These are phyloP conservation scores for Cryptotermes secundus DNA, from an alignment of 1,140 invertebrate species.

Conservation along the genomic window DNA sequence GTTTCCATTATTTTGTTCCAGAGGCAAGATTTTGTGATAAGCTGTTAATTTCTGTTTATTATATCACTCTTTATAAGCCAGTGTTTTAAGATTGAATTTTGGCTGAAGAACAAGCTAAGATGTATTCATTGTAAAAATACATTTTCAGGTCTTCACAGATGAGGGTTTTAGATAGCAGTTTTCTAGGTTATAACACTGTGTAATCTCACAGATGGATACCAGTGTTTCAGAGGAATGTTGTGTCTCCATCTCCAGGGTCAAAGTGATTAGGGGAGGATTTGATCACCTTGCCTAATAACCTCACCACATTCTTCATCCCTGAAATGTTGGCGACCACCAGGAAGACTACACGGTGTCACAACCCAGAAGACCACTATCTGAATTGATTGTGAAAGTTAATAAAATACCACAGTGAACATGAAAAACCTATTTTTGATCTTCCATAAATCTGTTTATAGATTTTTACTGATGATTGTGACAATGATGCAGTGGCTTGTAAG, in stretches of 20 bases:
- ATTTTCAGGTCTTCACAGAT: neutral
- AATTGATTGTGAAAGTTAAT: neutral
- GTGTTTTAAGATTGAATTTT: neutral
- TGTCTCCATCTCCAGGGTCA: no score
- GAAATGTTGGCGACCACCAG: no score
- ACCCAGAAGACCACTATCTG: no score
- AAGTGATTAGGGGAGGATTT: no score
- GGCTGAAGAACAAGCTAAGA: neutral
- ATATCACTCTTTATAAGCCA: neutral
- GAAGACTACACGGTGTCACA: no score
- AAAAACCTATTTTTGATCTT: neutral
- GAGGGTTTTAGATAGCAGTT: no score
- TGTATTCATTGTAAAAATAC: neutral
- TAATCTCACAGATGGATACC: no score
- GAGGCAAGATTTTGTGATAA: neutral
- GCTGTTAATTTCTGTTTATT: neutral
- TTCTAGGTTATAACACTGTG: no score
- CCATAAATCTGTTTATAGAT: neutral
- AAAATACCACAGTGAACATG: neutral
- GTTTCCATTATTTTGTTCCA: slow-evolving; percentile 7
- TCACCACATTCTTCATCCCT: no score
- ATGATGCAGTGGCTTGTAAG: neutral
- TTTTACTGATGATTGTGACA: neutral
- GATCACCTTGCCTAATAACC: no score
- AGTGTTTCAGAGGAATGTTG: no score